Percentiles rank a stretch among this genome's conserved stretches.
phyloP scores from a whole-genome alignment of 2,797 vertebrate species.

The Tinamus major region DNA sequence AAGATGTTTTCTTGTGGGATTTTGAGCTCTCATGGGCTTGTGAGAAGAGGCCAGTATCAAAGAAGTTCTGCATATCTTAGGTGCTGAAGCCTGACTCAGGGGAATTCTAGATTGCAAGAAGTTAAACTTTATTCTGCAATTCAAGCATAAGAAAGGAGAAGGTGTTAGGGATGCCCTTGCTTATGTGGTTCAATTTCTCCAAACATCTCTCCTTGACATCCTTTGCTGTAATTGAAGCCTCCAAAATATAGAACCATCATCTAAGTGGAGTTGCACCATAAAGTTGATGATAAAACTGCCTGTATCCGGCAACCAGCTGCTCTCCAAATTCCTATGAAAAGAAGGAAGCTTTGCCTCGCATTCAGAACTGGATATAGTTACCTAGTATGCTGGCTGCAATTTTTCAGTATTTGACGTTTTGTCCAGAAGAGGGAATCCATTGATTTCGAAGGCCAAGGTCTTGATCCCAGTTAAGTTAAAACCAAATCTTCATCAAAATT shows the following conservation, averaged over 20 bases:
- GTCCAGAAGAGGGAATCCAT: too few species aligned
- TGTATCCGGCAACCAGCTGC: neutral
- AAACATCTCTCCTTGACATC: neutral
- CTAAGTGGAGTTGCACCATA: neutral
- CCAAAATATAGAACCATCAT: neutral
- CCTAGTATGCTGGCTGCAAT: neutral
- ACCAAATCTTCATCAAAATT: neutral
- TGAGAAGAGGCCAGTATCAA: neutral
- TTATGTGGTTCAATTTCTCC: neutral
- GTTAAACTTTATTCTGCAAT: neutral
- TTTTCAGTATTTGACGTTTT: neutral
- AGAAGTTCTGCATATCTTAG: neutral
- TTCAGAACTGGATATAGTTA: neutral
- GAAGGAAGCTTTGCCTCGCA: neutral
- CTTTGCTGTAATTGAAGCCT: neutral
- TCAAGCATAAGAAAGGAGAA: neutral
- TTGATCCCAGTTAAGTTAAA: neutral
- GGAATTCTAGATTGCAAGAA: neutral
- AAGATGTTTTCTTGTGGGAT: slow-evolving; percentile 22
- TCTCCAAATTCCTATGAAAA: neutral
- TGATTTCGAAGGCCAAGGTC: neutral
- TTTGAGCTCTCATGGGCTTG: slow-evolving; percentile 46
- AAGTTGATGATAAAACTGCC: neutral
- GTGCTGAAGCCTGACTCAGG: neutral
- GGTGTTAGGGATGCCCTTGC: neutral